Percentiles rank a stretch among this genome's conserved stretches.
These are phyloP conservation scores for Mionectes olivaceus DNA, from an alignment of 2,797 vertebrate species.

Conservation along the genomic window DNA sequence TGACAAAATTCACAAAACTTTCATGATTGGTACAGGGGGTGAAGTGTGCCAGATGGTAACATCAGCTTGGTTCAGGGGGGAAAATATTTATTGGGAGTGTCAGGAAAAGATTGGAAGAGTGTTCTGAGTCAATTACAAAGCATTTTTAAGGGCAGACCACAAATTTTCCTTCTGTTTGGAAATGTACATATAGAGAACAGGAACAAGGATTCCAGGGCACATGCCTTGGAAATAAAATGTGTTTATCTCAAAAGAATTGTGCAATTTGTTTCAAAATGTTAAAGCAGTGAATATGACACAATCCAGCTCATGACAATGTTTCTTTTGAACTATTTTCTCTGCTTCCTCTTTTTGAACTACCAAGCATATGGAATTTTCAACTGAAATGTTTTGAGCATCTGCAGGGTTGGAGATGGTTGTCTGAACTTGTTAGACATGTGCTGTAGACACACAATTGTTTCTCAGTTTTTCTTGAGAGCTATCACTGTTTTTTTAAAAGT, in stretches of 20 bases:
- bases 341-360: neutral
- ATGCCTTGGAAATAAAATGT: neutral
- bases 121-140: neutral
- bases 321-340: neutral
- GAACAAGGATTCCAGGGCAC: neutral
- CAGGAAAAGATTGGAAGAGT: neutral
- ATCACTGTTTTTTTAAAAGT: neutral
- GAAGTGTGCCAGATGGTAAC: neutral
- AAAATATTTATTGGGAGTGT: neutral
- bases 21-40: rapidly evolving
- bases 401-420: neutral
- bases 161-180: neutral
- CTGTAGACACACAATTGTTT: neutral
- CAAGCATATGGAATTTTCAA: neutral
- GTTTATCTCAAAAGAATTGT: neutral
- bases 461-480: neutral
- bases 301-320: neutral
- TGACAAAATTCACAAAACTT: neutral
- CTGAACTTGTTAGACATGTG: neutral
- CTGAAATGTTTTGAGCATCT: neutral
- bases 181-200: neutral
- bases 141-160: neutral
- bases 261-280: neutral
- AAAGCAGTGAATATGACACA: neutral
- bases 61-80: neutral